phyloP scores from a whole-genome alignment of 2,888 invertebrate species.

The Bimastos eiseni region DNA sequence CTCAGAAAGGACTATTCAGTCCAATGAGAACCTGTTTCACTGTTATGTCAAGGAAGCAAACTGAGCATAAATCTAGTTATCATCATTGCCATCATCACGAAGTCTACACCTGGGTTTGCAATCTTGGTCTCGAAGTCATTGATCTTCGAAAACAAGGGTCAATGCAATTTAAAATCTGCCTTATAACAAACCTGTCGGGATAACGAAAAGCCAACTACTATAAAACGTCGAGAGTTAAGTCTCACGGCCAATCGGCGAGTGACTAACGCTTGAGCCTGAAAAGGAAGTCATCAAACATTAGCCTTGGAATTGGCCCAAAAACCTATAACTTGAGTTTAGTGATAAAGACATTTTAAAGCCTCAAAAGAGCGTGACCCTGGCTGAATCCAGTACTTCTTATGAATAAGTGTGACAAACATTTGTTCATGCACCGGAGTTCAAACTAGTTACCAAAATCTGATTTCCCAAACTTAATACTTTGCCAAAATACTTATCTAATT shows the following conservation, averaged over 20 bases:
- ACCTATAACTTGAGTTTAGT: background rate
- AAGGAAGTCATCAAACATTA: conserved; percentile 24
- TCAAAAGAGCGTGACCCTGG: background rate
- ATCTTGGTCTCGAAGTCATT: background rate
- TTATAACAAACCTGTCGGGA: conserved; percentile 24
- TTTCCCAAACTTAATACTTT: background rate
- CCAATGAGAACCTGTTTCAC: conserved; percentile 20
- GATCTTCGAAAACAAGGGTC: background rate
- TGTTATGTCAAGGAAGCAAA: background rate
- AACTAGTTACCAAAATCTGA: background rate
- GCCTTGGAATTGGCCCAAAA: background rate
- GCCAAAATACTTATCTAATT: background rate
- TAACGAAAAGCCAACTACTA: conserved; percentile 8
- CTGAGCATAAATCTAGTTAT: conserved; percentile 9
- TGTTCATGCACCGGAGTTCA: background rate
- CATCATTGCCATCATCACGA: conserved; percentile 23
- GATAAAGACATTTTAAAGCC: background rate
- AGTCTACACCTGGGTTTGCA: background rate
- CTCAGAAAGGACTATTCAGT: background rate
- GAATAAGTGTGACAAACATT: background rate
- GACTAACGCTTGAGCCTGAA: conserved; percentile 17
- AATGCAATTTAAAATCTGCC: conserved; percentile 21
- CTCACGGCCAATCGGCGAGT: conserved; percentile 23
- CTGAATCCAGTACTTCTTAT: background rate
- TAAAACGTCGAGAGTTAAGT: conserved; percentile 20